Evolutionary conservation across 2,888 invertebrate species (phyloP).

Genomic region (Oasisia sp.): DNA sequence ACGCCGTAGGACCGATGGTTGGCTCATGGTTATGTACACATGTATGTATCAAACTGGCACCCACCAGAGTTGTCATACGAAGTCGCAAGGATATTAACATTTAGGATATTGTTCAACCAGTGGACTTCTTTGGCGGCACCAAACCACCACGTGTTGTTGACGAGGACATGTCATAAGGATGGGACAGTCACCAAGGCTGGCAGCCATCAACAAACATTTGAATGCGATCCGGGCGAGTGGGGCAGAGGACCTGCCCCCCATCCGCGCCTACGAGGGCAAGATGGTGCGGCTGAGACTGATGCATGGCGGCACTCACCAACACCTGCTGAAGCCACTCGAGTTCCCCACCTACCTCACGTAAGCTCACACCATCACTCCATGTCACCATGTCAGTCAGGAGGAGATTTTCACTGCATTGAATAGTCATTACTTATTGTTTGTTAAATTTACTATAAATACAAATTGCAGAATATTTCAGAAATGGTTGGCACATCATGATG

Average conservation of each 20-base stretch:
- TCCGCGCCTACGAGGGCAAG: not conserved
- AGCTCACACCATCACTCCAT: not conserved
- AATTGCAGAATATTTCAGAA: not conserved
- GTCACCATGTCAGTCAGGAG: not conserved
- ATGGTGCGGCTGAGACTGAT: constrained; percentile 9
- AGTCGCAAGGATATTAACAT: not conserved
- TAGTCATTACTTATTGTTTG: not conserved
- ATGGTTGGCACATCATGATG: not conserved
- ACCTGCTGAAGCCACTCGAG: not conserved
- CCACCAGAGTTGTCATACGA: not conserved
- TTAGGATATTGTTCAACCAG: not conserved
- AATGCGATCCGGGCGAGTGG: not conserved
- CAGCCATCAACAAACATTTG: constrained; percentile 12
- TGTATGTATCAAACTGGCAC: not conserved
- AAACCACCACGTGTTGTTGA: not conserved
- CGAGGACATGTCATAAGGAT: not conserved
- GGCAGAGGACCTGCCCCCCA: not conserved
- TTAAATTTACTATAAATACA: not conserved
- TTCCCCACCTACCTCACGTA: constrained; percentile 5
- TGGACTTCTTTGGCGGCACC: not conserved
- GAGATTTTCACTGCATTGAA: not conserved
- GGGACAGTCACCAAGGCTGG: not conserved
- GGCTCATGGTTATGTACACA: not conserved
- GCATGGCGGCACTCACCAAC: not conserved
- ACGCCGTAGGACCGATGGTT: not conserved